These are phyloP conservation scores for Ashinkailepas kermadecensis DNA, from an alignment of 2,888 invertebrate species.

Conservation along the genomic window DNA sequence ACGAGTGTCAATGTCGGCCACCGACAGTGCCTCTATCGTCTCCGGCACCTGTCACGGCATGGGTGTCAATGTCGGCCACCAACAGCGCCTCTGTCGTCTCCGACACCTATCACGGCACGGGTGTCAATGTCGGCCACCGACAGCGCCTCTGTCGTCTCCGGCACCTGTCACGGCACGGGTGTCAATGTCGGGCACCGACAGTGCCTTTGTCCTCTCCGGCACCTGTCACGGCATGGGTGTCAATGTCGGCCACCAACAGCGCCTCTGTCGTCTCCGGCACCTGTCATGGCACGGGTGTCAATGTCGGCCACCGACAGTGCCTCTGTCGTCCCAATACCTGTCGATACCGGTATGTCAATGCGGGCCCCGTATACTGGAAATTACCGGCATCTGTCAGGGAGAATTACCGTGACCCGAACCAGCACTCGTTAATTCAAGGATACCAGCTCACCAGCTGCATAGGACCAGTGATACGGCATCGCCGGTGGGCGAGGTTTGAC, in stretches of 20 bases:
- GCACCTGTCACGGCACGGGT: slow-evolving; percentile 46
- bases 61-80: neutral
- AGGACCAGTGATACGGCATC: too few relatives aligned
- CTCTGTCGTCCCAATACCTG: neutral
- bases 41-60: neutral
- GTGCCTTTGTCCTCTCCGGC: neutral
- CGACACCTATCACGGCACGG: slow-evolving; percentile 41
- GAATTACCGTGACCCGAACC: too few relatives aligned
- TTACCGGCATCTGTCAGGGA: too few relatives aligned
- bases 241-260: neutral
- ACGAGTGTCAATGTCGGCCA: too few relatives aligned
- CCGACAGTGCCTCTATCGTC: too few relatives aligned
- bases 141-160: too few relatives aligned
- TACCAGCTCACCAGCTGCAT: too few relatives aligned
- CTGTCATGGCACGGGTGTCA: neutral
- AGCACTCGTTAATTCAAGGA: too few relatives aligned
- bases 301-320: neutral
- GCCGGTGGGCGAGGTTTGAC: too few relatives aligned
- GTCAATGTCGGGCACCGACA: neutral
- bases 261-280: neutral
- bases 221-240: neutral
- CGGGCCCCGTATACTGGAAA: too few relatives aligned
- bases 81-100: neutral
- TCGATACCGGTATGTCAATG: neutral
- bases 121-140: too few relatives aligned